Evolutionary conservation across 2,797 vertebrate species (phyloP), one percentile per base, ranked within the genome.

Genomic region (Podargus strigoides): DNA sequence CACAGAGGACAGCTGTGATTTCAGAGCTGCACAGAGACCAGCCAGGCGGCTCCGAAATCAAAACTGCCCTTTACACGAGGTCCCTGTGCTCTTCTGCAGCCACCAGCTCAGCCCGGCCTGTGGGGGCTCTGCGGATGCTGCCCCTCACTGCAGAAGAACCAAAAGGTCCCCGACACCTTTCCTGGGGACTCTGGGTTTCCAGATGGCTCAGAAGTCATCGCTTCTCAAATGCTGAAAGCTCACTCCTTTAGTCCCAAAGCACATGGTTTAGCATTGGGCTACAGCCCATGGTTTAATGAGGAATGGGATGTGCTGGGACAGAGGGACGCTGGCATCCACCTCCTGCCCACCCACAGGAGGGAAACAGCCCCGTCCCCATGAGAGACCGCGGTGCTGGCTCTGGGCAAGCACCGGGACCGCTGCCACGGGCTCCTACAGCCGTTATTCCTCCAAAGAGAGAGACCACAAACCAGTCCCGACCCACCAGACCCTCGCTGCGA

Each of bases 231-330:
- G 27, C 41, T 32, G 37, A 26, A 32, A 74, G 49, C 62, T 60
- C 28, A 1, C 20, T 10, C 44, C 49, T 34, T 5, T 3, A 13
- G 27, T 12, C 53, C 27, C 8, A 2, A 4, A 36, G 28, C 12
- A 2, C 34, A 5, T 0, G 42, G 12, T 15, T 44, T 11, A 12
- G 56, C 27, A 34, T 3, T 3, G 1, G 77, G 46, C 17, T 47
- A 2, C 1, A 27, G 79, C 19, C 7, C 15, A 0, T 0, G 24
- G 36, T 13, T 46, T 21, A 1, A 17, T 8, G 3, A 27, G 41
- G 41, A 15, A 41, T 15, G 41, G 41, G 41, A 15, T 11, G 6
- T 1, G 3, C 27, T 9, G 34, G 55, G 52, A 14, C 0, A 6
- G 53, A 34, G 64, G 46, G 78, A n/a, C 2, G 5, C 79, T 14